Base-by-base conservation (phyloP, 1,140 invertebrate genomes). In the Aricia agestis region DNA sequence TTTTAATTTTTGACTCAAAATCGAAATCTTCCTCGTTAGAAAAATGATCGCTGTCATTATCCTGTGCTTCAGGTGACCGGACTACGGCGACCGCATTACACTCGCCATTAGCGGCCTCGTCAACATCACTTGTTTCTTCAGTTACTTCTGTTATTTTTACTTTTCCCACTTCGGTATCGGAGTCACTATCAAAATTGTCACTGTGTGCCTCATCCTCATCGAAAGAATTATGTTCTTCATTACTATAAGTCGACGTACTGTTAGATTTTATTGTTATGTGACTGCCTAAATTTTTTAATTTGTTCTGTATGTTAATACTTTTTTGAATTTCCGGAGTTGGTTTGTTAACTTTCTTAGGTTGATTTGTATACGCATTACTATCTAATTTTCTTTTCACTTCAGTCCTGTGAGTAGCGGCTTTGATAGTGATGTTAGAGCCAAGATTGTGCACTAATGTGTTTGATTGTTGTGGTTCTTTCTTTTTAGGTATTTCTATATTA, bases 71-170 rank as follows among this genome's bases (percentile, higher is more conserved):
- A 13, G 86, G 81, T 5, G 81, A 84, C 52, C 84, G 75, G 17
- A 83, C 75, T 68, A 76, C 74, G 11, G 72, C 74, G 65, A 78
- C 76, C 17, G 71, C 74, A n/a, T 76, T 72, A 71, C 52, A 36
- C 13, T 84, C 77, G 66, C 59, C 66, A 10, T 74, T 71, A 70
- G 71, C 61, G n/a, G 72, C 69, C 25, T 73, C 59, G 61, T 86
- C 75, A 58, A 70, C 72, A 2, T 82, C 79, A 61, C 73, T 81
- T 18, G 52, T 68, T 17, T 83, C 76, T 63, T 87, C 84, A 71
- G 77, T 79, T 10, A 86, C 57, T 78, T 89, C 85, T 42, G 81
- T 82, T 13, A 89, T 85, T 74, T 85, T 83, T n/a, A 87, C 78
- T 76, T 76, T 80, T 1, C 76, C 78, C 45, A 70, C 41, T 68